These are phyloP conservation scores for Zhuqinia jingwanae DNA, from an alignment of 2,888 invertebrate species.

Conservation along the genomic window DNA sequence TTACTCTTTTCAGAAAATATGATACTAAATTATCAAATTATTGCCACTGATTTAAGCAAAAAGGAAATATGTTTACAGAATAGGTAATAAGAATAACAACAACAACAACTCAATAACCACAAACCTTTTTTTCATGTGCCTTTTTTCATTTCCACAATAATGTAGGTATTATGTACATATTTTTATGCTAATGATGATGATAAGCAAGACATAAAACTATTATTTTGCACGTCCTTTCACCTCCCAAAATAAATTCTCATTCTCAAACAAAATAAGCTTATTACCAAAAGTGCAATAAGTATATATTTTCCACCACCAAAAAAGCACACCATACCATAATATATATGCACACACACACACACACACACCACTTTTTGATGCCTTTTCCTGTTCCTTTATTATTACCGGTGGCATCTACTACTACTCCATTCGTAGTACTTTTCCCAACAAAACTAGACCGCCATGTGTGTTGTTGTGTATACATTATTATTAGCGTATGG, in stretches of 20 bases:
- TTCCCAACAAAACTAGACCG: background rate
- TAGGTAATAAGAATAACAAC: too few species aligned
- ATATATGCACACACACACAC: background rate
- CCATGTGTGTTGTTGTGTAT: background rate
- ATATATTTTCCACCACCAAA: background rate
- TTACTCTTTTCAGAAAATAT: too few species aligned
- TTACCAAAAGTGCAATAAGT: background rate
- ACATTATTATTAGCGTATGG: background rate
- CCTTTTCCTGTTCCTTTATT: constrained; percentile 65
- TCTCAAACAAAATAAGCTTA: background rate
- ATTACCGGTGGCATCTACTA: constrained; percentile 20
- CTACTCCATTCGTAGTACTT: background rate
- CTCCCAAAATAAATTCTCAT: background rate
- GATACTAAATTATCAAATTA: too few species aligned
- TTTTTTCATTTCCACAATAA: too few species aligned
- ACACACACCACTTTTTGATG: constrained; percentile 7
- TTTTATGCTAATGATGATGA: background rate
- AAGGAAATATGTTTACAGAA: too few species aligned
- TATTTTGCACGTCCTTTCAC: too few species aligned
- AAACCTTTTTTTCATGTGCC: too few species aligned
- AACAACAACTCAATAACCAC: too few species aligned
- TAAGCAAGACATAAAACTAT: background rate
- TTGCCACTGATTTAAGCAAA: too few species aligned
- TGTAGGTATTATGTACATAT: too few species aligned
- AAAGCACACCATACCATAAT: background rate